Evolutionary conservation across 1,140 invertebrate genomes (phyloP).

Genomic region (Drosophila sucinea): DNA sequence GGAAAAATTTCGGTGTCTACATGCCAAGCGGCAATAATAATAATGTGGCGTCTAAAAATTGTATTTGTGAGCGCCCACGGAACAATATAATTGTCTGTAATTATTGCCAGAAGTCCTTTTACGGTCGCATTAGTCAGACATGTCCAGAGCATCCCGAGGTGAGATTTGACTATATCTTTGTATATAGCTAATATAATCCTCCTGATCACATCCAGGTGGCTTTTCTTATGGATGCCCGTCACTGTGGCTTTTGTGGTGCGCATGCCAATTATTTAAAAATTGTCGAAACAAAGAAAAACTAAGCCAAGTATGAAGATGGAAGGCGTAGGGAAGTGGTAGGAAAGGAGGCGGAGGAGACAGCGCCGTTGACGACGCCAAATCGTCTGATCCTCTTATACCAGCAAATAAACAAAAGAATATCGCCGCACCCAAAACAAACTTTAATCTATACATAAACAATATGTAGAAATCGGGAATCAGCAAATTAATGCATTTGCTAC

Average conservation of each 20-base stretch:
- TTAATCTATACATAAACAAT: background rate
- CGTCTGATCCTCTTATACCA: background rate
- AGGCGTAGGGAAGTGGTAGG: background rate
- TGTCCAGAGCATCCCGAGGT: constrained; percentile 59
- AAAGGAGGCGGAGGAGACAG: background rate
- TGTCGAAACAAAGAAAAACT: constrained; percentile 9
- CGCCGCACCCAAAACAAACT: background rate
- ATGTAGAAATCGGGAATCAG: constrained; percentile 3
- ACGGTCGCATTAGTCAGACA: constrained; percentile 43
- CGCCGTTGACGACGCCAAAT: background rate
- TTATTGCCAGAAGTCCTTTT: constrained; percentile 44
- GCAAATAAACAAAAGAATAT: background rate
- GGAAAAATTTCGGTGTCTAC: background rate
- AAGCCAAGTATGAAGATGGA: background rate
- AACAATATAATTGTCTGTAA: constrained; percentile 36
- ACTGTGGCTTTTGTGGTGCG: constrained; percentile 60
- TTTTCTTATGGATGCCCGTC: constrained; percentile 57
- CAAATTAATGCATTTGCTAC: background rate
- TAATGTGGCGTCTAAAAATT: constrained; percentile 12
- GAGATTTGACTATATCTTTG: background rate
- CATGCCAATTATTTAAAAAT: constrained; percentile 27
- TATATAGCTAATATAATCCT: background rate
- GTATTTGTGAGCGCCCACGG: constrained; percentile 55
- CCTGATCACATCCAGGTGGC: constrained; percentile 23
- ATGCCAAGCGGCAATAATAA: background rate